Evolutionary conservation across 2,888 invertebrate species (phyloP).

Genomic region (Yponomeuta evonymella): DNA sequence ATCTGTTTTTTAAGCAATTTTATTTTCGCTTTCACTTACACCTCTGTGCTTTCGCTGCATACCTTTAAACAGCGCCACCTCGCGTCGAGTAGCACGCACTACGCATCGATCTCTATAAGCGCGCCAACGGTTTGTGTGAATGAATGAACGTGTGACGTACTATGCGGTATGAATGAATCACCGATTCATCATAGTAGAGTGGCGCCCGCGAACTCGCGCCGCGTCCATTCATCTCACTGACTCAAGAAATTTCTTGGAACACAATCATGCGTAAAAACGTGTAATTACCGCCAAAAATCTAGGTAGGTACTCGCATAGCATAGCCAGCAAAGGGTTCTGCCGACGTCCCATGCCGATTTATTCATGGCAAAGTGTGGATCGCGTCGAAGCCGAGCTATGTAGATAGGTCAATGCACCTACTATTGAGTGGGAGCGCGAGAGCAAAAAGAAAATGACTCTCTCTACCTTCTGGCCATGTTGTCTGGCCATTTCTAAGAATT

Average conservation of each 20-base stretch:
- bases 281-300: not conserved
- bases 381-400: not conserved
- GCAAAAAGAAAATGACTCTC: not conserved
- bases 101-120: slow-evolving; percentile 30
- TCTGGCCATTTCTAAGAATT: not conserved
- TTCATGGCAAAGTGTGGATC: no score
- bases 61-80: slow-evolving; percentile 38
- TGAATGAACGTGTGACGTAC: slow-evolving; percentile 36
- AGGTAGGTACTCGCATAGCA: not conserved
- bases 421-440: not conserved
- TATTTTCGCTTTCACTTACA: no score
- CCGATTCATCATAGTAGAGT: slow-evolving; percentile 20
- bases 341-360: no score
- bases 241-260: slow-evolving; percentile 12
- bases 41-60: no score
- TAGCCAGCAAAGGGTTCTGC: no score
- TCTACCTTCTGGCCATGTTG: not conserved
- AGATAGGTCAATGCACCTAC: not conserved
- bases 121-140: slow-evolving; percentile 55
- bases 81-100: slow-evolving; percentile 17
- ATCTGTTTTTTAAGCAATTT: no score
- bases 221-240: slow-evolving; percentile 17
- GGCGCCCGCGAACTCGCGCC: not conserved
- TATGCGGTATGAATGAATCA: slow-evolving; percentile 44
- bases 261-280: not conserved